These are phyloP conservation scores for Cataglyphis hispanica DNA, from an alignment of 1,140 invertebrate genomes.

Conservation along the genomic window DNA sequence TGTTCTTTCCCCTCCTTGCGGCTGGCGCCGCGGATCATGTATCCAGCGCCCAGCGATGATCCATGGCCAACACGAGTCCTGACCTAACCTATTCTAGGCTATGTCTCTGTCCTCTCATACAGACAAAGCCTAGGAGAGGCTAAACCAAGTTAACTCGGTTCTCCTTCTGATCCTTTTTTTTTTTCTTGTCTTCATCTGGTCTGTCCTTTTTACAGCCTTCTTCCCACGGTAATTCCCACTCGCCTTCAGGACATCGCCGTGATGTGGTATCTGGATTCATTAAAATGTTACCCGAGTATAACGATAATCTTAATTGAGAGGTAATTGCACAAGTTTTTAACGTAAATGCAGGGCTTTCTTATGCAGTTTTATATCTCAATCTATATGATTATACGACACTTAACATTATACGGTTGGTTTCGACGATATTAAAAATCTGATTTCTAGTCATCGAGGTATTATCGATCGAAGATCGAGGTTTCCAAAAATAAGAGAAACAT, in stretches of 20 bases:
- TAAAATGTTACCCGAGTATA: background rate
- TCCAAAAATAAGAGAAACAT: background rate
- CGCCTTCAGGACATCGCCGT: background rate
- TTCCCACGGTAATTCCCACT: constrained; percentile 26
- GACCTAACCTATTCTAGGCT: constrained; percentile 87
- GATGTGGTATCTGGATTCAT: constrained; percentile 25
- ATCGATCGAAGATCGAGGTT: background rate
- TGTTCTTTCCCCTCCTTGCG: constrained; percentile 46
- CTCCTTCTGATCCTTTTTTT: constrained; percentile 23
- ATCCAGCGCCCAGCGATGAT: constrained; percentile 56
- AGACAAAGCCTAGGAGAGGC: constrained; percentile 87
- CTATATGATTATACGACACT: background rate
- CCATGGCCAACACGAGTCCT: constrained; percentile 79
- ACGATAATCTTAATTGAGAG: constrained; percentile 12
- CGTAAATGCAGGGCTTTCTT: background rate
- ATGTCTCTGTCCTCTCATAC: constrained; percentile 83
- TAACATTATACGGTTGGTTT: background rate
- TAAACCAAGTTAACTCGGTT: constrained; percentile 82
- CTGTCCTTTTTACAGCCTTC: constrained; percentile 16
- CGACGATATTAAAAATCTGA: background rate
- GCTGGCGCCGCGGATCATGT: constrained; percentile 41
- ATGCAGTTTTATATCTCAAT: background rate
- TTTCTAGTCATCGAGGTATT: background rate
- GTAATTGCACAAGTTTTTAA: background rate
- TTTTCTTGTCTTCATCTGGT: constrained; percentile 15